phyloP scores from a whole-genome alignment of 2,888 invertebrate genomes.

The Cinara cedri region DNA sequence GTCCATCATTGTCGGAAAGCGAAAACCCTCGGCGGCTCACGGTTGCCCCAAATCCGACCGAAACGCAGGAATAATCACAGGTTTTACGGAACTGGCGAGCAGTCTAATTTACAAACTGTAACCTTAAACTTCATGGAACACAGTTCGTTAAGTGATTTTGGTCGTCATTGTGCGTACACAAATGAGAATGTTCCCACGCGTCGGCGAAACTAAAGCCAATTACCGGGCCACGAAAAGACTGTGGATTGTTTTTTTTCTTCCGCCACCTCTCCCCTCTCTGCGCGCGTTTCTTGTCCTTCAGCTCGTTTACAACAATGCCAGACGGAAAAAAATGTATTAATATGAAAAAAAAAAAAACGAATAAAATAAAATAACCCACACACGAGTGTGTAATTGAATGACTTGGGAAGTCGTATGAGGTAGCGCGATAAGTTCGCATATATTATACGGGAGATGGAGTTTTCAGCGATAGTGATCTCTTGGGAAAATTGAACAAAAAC shows the following conservation, averaged over 20 bases:
- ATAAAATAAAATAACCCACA: too few species aligned
- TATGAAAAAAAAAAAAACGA: conserved; percentile 38
- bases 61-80: conserved; percentile 10
- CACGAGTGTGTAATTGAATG: conserved; percentile 52
- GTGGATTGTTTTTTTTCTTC: conserved; percentile 32
- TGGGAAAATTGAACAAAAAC: conserved; percentile 30
- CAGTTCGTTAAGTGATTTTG: conserved; percentile 54
- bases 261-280: neutral
- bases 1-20: conserved; percentile 15
- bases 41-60: conserved; percentile 42
- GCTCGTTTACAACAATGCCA: conserved; percentile 50
- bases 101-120: conserved; percentile 46
- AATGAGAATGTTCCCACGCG: conserved; percentile 57
- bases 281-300: conserved; percentile 35
- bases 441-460: conserved; percentile 2
- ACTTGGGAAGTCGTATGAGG: conserved; percentile 51
- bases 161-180: conserved; percentile 56
- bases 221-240: conserved; percentile 52
- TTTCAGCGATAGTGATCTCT: conserved; percentile 44
- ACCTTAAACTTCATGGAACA: conserved; percentile 50
- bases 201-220: conserved; percentile 57
- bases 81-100: conserved; percentile 19
- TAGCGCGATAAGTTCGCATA: conserved; percentile 32
- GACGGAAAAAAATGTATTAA: conserved; percentile 32
- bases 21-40: conserved; percentile 21